phyloP scores from a whole-genome alignment of 2,888 invertebrate species.

The Limnephilus marmoratus region DNA sequence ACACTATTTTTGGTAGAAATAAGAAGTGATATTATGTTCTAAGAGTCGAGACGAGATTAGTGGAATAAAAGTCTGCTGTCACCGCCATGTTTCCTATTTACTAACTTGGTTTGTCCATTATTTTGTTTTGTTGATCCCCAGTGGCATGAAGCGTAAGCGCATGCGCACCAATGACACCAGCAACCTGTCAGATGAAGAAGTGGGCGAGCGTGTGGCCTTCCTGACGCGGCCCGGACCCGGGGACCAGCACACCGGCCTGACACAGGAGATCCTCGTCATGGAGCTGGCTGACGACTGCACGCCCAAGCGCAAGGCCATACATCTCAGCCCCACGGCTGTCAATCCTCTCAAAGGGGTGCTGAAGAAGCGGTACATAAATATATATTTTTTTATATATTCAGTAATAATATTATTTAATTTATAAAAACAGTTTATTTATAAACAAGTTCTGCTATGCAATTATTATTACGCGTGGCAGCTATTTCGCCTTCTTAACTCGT shows the following conservation, averaged over 20 bases:
- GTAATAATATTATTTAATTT: no score
- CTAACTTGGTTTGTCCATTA: neutral
- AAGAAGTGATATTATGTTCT: no score
- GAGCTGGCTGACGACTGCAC: constrained; percentile 82
- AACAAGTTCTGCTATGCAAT: no score
- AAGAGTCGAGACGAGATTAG: no score
- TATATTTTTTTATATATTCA: neutral
- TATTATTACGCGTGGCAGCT: no score
- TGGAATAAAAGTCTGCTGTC: no score
- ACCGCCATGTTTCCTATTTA: no score
- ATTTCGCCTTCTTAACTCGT: no score
- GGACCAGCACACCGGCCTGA: constrained; percentile 80
- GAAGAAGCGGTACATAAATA: constrained; percentile 78
- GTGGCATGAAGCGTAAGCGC: constrained; percentile 80
- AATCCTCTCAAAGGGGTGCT: constrained; percentile 79
- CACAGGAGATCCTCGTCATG: constrained; percentile 83
- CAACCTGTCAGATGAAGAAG: constrained; percentile 72
- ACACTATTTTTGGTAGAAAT: no score
- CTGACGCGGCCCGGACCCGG: constrained; percentile 73
- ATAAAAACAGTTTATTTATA: no score
- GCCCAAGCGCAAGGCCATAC: constrained; percentile 80
- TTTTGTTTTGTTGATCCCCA: constrained; percentile 70
- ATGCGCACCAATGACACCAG: constrained; percentile 71
- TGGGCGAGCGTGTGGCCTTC: constrained; percentile 73
- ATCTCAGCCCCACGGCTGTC: constrained; percentile 72